Evolutionary conservation across 2,113 vertebrate genomes (phyloP), one percentile per base, ranked within the genome.

Genomic region (Polyodon spathula): DNA sequence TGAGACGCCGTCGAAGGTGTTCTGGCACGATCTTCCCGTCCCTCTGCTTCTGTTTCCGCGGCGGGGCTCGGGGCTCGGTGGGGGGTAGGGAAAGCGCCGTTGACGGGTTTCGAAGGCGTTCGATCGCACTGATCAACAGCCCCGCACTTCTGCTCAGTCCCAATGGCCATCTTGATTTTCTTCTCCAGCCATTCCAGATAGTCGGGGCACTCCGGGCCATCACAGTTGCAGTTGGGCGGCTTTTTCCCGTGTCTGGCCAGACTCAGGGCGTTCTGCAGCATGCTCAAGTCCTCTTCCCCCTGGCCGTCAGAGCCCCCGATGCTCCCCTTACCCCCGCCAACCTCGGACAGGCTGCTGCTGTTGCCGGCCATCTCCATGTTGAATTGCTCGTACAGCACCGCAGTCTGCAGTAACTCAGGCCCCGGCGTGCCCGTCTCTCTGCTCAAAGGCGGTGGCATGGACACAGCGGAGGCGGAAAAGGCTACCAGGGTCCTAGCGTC

Each of bases 131-230:
- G 43, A n/a, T n/a, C n/a, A 44, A 61, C 72, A 50, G 8, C 46
- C 46, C 79, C 84, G 66, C 65, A 78, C 1, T 71, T 62, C 0
- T 73, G 71, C 0, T 75, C 78, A 57, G 66, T 81, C 4, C 66
- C 73, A 0, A 72, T 71, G 62, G 88, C 90, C 40, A 84, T 83
- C 76, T 91, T 90, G 72, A 98, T 97, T 81, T 96, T 97, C 66
- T 90, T 95, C 78, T 97, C 88, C 75, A 98, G 81, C 95, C 94
- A 98, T 71, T 97, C 93, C 78, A 97, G 89, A 86, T 97, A 97
- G 79, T 98, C 95, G 0, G 94, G 95, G 78, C 95, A 97, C 66
- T 97, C 93, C 0, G 92, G 93, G 66, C 95, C 94, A 2, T 97
- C 93, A 52, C 95, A 97, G 78, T 93, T 90, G 82, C 94, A 97